Conservation (phyloP, 2,113 vertebrate genomes). For the Cryptomyrus ogoouensis region DNA sequence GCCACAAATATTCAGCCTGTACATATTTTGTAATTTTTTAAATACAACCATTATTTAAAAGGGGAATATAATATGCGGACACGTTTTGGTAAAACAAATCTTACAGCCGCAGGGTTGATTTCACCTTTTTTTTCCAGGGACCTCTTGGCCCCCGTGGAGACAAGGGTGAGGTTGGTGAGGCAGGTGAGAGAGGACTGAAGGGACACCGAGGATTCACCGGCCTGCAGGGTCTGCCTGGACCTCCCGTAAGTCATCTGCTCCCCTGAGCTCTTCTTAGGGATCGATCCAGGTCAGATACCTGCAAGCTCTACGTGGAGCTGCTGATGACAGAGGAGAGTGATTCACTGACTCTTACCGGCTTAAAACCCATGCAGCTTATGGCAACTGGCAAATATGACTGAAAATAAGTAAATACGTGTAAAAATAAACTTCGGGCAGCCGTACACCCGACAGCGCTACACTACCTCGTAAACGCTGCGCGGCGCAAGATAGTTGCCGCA, state of each 20-base stretch:
- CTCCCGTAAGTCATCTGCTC: slow-evolving; percentile 73
- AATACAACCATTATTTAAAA: background rate
- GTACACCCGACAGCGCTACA: background rate
- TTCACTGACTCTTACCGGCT: background rate
- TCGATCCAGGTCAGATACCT: background rate
- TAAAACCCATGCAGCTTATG: background rate
- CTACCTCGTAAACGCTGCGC: background rate
- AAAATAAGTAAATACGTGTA: background rate
- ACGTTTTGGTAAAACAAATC: background rate
- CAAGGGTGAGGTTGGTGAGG: slow-evolving; percentile 89
- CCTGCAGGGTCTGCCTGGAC: slow-evolving; percentile 91
- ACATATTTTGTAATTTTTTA: background rate
- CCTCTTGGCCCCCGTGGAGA: slow-evolving; percentile 94
- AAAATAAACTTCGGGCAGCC: background rate
- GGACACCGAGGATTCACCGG: slow-evolving; percentile 96
- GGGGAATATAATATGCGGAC: background rate
- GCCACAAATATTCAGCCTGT: background rate
- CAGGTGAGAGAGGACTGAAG: slow-evolving; percentile 90
- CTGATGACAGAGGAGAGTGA: background rate
- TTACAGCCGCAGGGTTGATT: background rate
- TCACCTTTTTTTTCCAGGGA: slow-evolving; percentile 61
- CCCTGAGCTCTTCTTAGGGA: background rate
- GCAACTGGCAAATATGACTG: background rate
- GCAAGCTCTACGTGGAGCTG: background rate
- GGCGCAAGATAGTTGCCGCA: background rate